A percentile compares a stretch with the other conserved stretches of the same genome.
phyloP scores from a whole-genome alignment of 2,888 invertebrate genomes.

The Stenotaenia linearis region DNA sequence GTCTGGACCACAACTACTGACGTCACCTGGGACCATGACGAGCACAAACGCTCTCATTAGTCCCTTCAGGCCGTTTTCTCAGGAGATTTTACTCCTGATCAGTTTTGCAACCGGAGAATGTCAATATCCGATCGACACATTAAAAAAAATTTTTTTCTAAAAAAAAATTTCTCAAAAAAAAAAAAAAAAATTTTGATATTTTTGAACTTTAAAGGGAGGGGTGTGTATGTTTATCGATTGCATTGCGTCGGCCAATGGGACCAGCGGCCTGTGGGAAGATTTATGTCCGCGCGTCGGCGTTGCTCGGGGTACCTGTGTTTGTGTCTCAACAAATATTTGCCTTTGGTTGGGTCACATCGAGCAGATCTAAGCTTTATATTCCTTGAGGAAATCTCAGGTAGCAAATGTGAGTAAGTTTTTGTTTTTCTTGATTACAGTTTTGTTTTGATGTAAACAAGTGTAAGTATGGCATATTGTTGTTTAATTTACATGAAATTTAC shows the following conservation, averaged over 20 bases:
- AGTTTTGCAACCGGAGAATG: neutral
- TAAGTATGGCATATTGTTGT: too few relatives aligned
- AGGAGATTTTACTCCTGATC: neutral
- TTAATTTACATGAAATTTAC: too few relatives aligned
- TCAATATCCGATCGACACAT: neutral
- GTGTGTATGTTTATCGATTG: neutral
- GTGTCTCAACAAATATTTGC: conserved; percentile 1
- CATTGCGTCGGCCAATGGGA: neutral
- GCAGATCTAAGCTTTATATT: neutral
- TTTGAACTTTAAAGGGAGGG: neutral
- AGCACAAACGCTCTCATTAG: neutral
- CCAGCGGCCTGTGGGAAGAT: neutral
- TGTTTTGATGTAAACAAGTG: too few relatives aligned
- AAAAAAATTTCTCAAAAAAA: neutral
- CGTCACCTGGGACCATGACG: neutral
- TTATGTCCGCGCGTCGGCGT: neutral
- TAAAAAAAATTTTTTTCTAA: neutral
- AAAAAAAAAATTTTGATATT: neutral
- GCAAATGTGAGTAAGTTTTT: neutral
- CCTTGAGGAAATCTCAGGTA: neutral
- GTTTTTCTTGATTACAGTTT: neutral
- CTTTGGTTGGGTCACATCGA: neutral
- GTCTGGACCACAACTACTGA: neutral
- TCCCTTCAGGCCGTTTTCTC: neutral
- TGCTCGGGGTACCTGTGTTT: conserved; percentile 1